Base-by-base conservation (phyloP, 1,140 invertebrate species). In the Chrysopa pallens region DNA sequence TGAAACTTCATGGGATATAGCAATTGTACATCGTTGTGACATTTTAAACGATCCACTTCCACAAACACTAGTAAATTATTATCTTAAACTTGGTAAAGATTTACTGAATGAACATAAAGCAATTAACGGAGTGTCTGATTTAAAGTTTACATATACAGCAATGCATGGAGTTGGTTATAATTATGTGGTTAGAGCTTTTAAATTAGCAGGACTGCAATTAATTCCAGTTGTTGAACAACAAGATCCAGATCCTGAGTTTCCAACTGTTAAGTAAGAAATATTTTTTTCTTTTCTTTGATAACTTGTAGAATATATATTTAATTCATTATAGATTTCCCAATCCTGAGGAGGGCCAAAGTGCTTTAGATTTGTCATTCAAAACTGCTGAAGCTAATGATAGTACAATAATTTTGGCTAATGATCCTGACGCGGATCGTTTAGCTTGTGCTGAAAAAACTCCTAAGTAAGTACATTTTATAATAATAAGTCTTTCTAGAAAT, bases 391-490 rank as follows among this genome's bases (percentile, higher is more conserved):
- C 66, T 36, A 70, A 74, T 48, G 64, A 67, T 1, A 78, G 76
- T 33, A 65, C 67, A 1, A 61, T 98, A 1, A 89, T 98, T 51
- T 60, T 98, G 13, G 94, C 93, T 1, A 98, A 98, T 68, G 96
- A 99, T 67, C 96, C 96, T 8, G 96, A 99, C 66, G 93, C 95
- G 6, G 96, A 99, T 69, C 72, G 96, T 42, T 66, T 98, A 42
- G 93, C 93, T 9, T 76, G 92, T 37, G 94, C 93, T 6, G 89
- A 93, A 62, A 79, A 75, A 60, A 63, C 68, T 50, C 45, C 52
- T 44, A 54, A 50, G 72, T 74, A 61, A 56, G 52, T 52, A 37
- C 36, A 41, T 50, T 47, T 15, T 44, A n/a, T n/a, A n/a, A 11
- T 13, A 28, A 23, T 17, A 9, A 8, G 7, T 6, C 7, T 38